Conservation (phyloP, 1,140 invertebrate genomes). For the Ridgeia piscesae region DNA sequence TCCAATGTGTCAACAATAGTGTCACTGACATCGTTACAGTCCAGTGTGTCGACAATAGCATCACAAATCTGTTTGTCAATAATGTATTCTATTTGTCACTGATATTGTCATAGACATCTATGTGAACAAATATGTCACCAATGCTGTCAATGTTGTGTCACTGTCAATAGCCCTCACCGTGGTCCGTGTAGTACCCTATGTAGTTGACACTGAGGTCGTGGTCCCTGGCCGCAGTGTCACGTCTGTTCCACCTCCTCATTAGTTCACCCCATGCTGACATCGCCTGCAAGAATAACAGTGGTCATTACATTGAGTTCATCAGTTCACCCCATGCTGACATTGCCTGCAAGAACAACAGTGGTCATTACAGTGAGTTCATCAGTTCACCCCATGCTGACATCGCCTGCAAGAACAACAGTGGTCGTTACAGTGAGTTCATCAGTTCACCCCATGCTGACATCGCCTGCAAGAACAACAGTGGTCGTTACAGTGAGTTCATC, state of each 20-base stretch:
- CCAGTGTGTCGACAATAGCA: too few species aligned
- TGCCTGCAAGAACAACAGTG: slow-evolving; percentile 30
- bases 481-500: too few species aligned
- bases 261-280: slow-evolving; percentile 40
- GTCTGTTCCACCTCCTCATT: slow-evolving; percentile 34
- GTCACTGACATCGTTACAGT: too few species aligned
- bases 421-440: too few species aligned
- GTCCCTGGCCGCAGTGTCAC: slow-evolving; percentile 27
- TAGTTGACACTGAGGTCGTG: slow-evolving; percentile 37
- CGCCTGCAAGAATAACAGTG: slow-evolving; percentile 31
- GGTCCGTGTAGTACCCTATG: slow-evolving; percentile 44
- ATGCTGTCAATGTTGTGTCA: neutral
- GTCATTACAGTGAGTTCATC: neutral
- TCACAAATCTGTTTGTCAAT: too few species aligned
- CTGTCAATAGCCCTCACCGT: slow-evolving; percentile 30
- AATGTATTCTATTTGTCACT: too few species aligned
- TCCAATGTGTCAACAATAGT: too few species aligned
- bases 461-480: too few species aligned
- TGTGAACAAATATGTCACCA: neutral
- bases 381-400: too few species aligned
- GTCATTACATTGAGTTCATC: slow-evolving; percentile 33
- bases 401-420: too few species aligned
- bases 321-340: slow-evolving; percentile 38
- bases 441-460: too few species aligned
- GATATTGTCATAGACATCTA: neutral